phyloP scores from a whole-genome alignment of 2,113 vertebrate genomes.

The Rhinopomastus cyanomelas region DNA sequence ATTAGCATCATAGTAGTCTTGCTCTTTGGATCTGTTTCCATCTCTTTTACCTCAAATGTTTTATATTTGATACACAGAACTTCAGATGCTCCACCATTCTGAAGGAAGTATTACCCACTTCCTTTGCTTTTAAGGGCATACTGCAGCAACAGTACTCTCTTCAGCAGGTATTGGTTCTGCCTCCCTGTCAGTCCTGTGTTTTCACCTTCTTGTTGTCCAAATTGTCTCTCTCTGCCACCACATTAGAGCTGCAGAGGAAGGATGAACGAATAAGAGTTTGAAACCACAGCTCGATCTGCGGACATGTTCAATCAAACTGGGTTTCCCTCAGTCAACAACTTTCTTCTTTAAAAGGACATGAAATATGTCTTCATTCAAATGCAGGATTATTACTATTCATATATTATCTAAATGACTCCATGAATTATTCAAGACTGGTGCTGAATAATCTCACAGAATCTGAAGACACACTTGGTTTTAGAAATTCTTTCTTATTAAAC shows the following conservation, averaged over 20 bases:
- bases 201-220: neutral
- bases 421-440: slow-evolving; percentile 42
- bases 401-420: slow-evolving; percentile 30
- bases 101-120: neutral
- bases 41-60: neutral
- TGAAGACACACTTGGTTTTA: neutral
- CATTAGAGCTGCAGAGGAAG: neutral
- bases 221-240: neutral
- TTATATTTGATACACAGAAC: neutral
- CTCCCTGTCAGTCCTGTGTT: neutral
- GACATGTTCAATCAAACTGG: neutral
- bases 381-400: slow-evolving; percentile 35
- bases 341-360: slow-evolving; percentile 6
- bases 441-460: slow-evolving; percentile 1
- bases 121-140: neutral
- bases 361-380: slow-evolving; percentile 34
- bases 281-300: neutral
- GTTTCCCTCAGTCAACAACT: slow-evolving; percentile 36
- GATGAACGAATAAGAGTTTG: neutral
- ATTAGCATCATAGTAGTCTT: neutral
- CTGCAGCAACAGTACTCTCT: neutral
- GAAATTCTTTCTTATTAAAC: slow-evolving; percentile 34
- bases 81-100: neutral
- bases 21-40: neutral
- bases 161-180: neutral